Percentiles rank a stretch among this genome's conserved stretches.
Evolutionary conservation across 2,113 vertebrate genomes (phyloP).

Genomic region (Pterocles burchelli): DNA sequence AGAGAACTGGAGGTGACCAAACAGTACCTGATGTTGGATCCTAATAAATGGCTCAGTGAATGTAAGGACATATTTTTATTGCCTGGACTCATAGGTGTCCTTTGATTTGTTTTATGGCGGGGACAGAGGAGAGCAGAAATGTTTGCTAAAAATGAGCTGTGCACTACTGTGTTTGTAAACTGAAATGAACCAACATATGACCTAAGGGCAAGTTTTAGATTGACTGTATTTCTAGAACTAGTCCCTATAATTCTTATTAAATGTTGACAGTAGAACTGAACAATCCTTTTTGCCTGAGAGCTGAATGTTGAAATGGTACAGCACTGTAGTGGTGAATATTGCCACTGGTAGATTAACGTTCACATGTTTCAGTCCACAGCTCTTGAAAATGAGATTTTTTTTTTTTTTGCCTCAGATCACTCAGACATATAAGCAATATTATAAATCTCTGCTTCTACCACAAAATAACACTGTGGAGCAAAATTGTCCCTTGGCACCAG

Average conservation of each 20-base stretch:
- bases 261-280: background rate
- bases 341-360: slow-evolving; percentile 21
- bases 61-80: slow-evolving; percentile 77
- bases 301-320: background rate
- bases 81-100: background rate
- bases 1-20: slow-evolving; percentile 95
- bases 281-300: slow-evolving; percentile 11
- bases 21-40: slow-evolving; percentile 95
- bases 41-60: slow-evolving; percentile 94
- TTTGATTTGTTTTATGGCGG: background rate
- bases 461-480: slow-evolving; percentile 35
- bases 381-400: slow-evolving; percentile 49
- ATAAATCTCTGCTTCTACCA: slow-evolving; percentile 17
- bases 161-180: background rate
- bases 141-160: background rate
- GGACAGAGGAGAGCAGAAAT: background rate
- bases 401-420: slow-evolving; percentile 20
- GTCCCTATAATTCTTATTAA: background rate
- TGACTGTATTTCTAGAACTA: background rate
- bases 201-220: background rate
- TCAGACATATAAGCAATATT: slow-evolving; percentile 33
- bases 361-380: slow-evolving; percentile 28
- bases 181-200: background rate
- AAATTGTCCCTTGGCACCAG: slow-evolving; percentile 29
- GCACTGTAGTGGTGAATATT: background rate